Percentiles rank a stretch among this genome's conserved stretches.
These are phyloP conservation scores for Pantelozetes paolii DNA, from an alignment of 2,888 invertebrate species.

Conservation along the genomic window DNA sequence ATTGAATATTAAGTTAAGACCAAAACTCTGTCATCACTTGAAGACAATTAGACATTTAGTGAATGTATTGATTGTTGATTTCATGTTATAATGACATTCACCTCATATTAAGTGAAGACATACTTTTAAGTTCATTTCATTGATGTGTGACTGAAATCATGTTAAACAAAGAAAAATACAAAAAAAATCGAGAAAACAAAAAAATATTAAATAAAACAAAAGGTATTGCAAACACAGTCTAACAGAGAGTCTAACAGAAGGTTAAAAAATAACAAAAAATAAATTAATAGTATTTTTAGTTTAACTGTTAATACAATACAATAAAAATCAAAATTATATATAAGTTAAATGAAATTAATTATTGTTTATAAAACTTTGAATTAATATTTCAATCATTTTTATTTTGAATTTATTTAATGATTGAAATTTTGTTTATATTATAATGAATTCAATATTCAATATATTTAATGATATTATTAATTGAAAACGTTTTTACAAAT, in stretches of 20 bases:
- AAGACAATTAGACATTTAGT: too few species aligned
- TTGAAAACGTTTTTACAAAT: too few species aligned
- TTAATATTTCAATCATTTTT: too few species aligned
- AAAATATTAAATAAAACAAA: conserved; percentile 3
- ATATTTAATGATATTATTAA: too few species aligned
- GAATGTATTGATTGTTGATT: not conserved
- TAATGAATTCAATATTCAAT: too few species aligned
- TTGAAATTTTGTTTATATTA: too few species aligned
- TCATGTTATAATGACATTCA: conserved; percentile 6
- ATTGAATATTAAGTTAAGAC: too few species aligned
- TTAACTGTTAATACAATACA: not conserved
- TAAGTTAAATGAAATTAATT: not conserved
- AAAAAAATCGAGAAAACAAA: not conserved
- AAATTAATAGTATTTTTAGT: not conserved
- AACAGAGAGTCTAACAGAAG: too few species aligned
- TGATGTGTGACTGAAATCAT: not conserved
- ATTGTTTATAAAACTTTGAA: too few species aligned
- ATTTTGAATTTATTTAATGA: too few species aligned
- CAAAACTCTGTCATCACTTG: too few species aligned
- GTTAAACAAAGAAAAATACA: not conserved
- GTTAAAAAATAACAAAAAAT: not conserved
- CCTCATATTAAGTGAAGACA: conserved; percentile 1
- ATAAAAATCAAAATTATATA: not conserved
- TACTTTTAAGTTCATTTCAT: not conserved
- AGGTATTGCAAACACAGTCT: too few species aligned